phyloP scores from a whole-genome alignment of 2,888 invertebrate species.

The Liodrosophila aerea region DNA sequence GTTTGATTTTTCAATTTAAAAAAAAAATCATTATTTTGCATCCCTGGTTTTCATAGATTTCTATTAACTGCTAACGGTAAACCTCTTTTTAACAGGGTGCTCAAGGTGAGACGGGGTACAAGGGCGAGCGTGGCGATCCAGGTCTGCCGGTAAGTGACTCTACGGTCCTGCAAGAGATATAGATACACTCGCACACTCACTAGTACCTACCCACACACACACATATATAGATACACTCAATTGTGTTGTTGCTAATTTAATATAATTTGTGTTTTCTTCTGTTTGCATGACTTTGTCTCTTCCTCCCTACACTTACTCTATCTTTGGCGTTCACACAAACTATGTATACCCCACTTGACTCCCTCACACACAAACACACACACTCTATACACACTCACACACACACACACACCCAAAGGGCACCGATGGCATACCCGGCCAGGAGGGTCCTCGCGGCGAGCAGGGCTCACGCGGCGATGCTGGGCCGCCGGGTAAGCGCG shows the following conservation, averaged over 20 bases:
- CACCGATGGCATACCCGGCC: conserved; percentile 96
- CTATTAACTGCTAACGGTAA: neutral
- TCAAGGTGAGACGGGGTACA: conserved; percentile 94
- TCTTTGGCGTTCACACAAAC: conserved; percentile 42
- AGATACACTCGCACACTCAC: conserved; percentile 20
- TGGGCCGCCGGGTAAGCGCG: conserved; percentile 93
- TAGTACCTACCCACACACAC: conserved; percentile 15
- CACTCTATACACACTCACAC: conserved; percentile 17
- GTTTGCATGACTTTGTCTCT: conserved; percentile 58
- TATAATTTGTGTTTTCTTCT: conserved; percentile 63
- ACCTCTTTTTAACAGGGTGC: conserved; percentile 87
- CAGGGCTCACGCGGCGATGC: conserved; percentile 90
- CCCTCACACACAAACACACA: conserved; percentile 26
- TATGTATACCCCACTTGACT: conserved; percentile 24
- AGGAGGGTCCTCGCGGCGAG: conserved; percentile 95
- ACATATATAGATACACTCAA: conserved; percentile 11
- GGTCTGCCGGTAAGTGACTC: conserved; percentile 92
- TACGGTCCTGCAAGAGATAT: conserved; percentile 5
- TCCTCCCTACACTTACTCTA: conserved; percentile 26
- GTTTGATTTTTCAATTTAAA: too few relatives aligned
- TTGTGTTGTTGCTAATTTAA: conserved; percentile 59
- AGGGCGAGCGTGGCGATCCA: conserved; percentile 96
- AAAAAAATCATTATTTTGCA: too few relatives aligned
- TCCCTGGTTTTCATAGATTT: too few relatives aligned
- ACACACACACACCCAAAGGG: conserved; percentile 84